phyloP scores from a whole-genome alignment of 92 coral and sea anemone species.

The Palythoa grandiflora region DNA sequence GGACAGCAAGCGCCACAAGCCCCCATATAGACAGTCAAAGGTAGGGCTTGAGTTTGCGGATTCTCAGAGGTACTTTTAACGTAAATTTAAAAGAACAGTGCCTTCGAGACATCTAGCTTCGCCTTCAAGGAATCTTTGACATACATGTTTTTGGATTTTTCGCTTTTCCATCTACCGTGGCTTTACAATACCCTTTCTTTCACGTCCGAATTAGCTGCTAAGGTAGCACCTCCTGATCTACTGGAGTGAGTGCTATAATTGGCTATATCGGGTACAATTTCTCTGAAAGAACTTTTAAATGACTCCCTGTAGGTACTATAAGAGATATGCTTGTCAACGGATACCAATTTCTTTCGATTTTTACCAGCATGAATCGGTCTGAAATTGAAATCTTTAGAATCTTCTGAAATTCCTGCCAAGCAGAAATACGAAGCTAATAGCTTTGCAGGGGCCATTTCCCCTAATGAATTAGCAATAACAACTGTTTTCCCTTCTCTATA shows the following conservation, averaged over 20 bases:
- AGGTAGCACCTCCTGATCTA: conserved; percentile 34
- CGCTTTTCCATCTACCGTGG: conserved; percentile 54
- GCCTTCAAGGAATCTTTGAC: conserved; percentile 57
- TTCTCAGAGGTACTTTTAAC: neutral
- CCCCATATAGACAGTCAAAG: conserved; percentile 32
- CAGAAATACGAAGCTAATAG: conserved; percentile 33
- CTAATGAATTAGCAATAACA: conserved; percentile 37
- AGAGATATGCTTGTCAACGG: conserved; percentile 37
- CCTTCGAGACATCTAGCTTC: conserved; percentile 51
- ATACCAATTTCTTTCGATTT: neutral
- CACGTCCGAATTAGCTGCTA: conserved; percentile 65
- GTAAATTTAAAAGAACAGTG: neutral
- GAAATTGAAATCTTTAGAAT: conserved; percentile 36
- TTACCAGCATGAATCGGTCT: conserved; percentile 39
- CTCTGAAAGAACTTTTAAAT: conserved; percentile 13
- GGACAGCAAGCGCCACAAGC: conserved; percentile 25
- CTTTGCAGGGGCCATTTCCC: conserved; percentile 41
- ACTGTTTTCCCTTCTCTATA: conserved; percentile 35
- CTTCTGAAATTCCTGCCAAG: conserved; percentile 34
- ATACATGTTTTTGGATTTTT: conserved; percentile 52
- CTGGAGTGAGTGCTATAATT: conserved; percentile 45
- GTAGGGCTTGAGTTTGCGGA: conserved; percentile 48
- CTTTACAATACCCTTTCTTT: conserved; percentile 58
- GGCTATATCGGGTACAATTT: conserved; percentile 37
- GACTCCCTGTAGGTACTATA: conserved; percentile 56